Evolutionary conservation across 2,797 vertebrate genomes (phyloP).

Genomic region (Tenualosa thibaudeaui): DNA sequence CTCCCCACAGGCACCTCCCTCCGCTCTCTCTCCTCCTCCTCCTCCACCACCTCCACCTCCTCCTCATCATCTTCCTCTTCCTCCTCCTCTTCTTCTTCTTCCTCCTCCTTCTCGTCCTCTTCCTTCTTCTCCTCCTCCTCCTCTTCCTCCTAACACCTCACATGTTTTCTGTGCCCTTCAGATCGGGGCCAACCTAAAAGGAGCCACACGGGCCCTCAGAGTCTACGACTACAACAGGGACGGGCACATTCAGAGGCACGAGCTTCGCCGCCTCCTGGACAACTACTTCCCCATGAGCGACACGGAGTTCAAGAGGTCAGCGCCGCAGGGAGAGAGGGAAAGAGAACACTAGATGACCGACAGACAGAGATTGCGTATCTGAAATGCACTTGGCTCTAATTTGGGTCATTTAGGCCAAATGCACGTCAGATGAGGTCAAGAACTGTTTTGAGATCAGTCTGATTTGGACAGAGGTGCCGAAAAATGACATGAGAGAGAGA

Average conservation of each 20-base stretch:
- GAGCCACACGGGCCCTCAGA: constrained; percentile 61
- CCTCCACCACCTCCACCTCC: not conserved
- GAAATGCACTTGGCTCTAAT: not conserved
- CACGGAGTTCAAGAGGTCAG: constrained; percentile 64
- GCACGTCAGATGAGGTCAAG: not conserved
- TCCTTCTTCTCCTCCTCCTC: not conserved
- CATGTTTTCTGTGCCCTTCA: constrained; percentile 47
- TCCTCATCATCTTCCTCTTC: too few relatives aligned
- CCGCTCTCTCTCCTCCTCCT: constrained; percentile 11
- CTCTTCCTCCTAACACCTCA: constrained; percentile 27
- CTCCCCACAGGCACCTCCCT: constrained; percentile 21
- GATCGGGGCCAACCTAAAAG: constrained; percentile 71
- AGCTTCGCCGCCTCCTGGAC: constrained; percentile 61
- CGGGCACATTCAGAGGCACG: constrained; percentile 54
- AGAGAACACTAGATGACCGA: not conserved
- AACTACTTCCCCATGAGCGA: constrained; percentile 59
- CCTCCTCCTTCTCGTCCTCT: not conserved
- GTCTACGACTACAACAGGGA: constrained; percentile 63
- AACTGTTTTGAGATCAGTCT: not conserved
- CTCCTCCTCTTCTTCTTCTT: not conserved
- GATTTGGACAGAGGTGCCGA: not conserved
- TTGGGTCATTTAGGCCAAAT: not conserved
- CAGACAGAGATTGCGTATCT: not conserved
- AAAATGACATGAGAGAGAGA: constrained; percentile 30
- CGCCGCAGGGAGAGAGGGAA: not conserved